A percentile compares a stretch with the other conserved stretches of the same genome.
Conservation (phyloP, 64 coral and sea anemone species). For the Dendronephthya gigantea region DNA sequence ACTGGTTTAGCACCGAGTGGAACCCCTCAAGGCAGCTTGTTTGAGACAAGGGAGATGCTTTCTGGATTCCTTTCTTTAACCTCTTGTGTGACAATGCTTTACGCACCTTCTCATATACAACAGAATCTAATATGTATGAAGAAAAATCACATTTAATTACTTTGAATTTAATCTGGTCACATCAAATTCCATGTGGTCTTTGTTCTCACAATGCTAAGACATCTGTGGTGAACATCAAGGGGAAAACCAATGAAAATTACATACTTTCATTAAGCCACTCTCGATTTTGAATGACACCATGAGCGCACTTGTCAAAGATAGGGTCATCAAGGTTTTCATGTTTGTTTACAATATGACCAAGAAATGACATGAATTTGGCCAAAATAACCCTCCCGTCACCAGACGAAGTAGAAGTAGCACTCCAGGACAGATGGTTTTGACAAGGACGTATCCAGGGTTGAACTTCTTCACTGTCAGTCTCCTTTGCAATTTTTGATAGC, state of each 20-base stretch:
- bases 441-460: slow-evolving; percentile 33
- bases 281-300: slow-evolving; percentile 18
- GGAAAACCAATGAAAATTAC: no score
- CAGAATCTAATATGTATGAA: slow-evolving; percentile 13
- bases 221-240: no score
- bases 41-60: no score
- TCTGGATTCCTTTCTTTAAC: slow-evolving; percentile 16
- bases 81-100: background rate
- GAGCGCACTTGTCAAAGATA: slow-evolving; percentile 33
- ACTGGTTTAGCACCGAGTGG: no score
- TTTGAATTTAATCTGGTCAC: no score
- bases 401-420: slow-evolving; percentile 22
- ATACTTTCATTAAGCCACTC: slow-evolving; percentile 29
- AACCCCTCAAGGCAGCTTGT: no score
- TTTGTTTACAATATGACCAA: slow-evolving; percentile 28
- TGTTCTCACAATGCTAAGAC: no score
- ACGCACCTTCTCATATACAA: slow-evolving; percentile 33
- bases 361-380: slow-evolving; percentile 39
- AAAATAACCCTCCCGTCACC: slow-evolving; percentile 29
- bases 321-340: slow-evolving; percentile 20
- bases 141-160: no score
- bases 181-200: no score
- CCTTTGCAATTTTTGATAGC: slow-evolving; percentile 22
- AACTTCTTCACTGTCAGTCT: slow-evolving; percentile 13
- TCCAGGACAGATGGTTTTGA: slow-evolving; percentile 39